phyloP scores from a whole-genome alignment of 2,113 vertebrate genomes.

The Lycocorax pyrrhopterus region DNA sequence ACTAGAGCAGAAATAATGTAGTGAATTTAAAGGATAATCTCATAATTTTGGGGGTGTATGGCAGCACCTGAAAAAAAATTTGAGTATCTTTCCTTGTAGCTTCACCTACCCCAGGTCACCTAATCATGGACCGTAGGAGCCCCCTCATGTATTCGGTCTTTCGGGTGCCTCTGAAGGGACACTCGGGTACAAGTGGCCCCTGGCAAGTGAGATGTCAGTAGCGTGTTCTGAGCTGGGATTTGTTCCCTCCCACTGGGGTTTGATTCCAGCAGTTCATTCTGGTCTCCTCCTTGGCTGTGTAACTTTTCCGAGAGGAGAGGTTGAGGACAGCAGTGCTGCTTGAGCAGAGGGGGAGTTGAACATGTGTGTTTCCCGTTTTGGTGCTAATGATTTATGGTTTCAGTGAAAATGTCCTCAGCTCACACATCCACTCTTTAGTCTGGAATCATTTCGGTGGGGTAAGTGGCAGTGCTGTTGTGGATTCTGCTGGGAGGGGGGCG shows the following conservation, averaged over 20 bases:
- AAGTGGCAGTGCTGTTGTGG: background rate
- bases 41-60: background rate
- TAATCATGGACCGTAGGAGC: background rate
- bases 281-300: background rate
- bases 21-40: background rate
- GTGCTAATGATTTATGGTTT: background rate
- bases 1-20: background rate
- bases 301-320: fast-evolving
- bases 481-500: too few relatives aligned
- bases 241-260: background rate
- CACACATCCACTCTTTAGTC: background rate
- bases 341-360: background rate
- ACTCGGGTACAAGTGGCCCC: background rate
- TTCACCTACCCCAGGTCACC: background rate
- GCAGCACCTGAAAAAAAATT: background rate
- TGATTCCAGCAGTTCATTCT: background rate
- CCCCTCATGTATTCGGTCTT: background rate
- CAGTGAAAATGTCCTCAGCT: background rate
- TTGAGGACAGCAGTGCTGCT: background rate
- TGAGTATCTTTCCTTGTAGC: background rate
- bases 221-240: background rate
- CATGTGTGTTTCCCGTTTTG: background rate
- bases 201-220: background rate
- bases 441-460: background rate
- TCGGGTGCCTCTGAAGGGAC: background rate